Evolutionary conservation across 2,888 invertebrate genomes (phyloP).

Genomic region (Lasioglossum villosulum): DNA sequence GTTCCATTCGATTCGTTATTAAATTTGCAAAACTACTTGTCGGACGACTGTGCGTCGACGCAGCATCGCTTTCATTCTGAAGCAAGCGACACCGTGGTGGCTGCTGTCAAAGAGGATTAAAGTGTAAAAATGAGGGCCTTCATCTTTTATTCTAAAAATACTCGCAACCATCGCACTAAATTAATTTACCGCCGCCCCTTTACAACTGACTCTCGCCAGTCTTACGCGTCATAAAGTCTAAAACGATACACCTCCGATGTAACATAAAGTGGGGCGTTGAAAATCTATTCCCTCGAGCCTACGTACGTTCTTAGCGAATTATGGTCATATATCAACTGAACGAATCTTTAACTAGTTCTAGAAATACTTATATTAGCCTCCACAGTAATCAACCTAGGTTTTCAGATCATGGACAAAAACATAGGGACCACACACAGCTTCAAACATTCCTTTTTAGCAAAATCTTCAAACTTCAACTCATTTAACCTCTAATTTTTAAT

Average conservation of each 20-base stretch:
- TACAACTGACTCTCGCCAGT: background rate
- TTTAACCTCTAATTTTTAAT: background rate
- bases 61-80: background rate
- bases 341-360: background rate
- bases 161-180: background rate
- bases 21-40: background rate
- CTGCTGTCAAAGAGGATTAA: background rate
- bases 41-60: background rate
- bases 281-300: background rate
- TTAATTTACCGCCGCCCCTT: background rate
- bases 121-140: background rate
- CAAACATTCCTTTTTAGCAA: background rate
- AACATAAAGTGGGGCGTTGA: too few species aligned
- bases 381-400: background rate
- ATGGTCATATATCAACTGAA: background rate
- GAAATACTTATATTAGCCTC: background rate
- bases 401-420: background rate
- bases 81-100: background rate
- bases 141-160: slow-evolving; percentile 12
- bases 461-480: background rate
- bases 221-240: background rate
- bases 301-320: background rate
- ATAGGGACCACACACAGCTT: background rate
- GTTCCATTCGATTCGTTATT: background rate
- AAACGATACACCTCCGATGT: background rate